A percentile compares a stretch with the other conserved stretches of the same genome.
phyloP scores from a whole-genome alignment of 2,113 vertebrate genomes.

The Melanerpes formicivorus region DNA sequence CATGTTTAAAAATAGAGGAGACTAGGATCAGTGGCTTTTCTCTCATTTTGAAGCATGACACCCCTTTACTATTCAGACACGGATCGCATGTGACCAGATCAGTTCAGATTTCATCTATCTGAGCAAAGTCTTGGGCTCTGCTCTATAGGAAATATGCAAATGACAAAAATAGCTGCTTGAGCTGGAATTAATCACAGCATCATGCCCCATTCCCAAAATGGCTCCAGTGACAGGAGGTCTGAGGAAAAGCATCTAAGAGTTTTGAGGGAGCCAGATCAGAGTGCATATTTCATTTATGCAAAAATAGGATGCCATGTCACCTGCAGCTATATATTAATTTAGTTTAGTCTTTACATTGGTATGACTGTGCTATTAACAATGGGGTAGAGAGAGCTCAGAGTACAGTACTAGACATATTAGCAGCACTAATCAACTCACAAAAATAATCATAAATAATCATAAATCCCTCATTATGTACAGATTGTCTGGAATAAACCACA shows the following conservation, averaged over 20 bases:
- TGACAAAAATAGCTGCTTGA: constrained; percentile 42
- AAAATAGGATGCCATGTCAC: constrained; percentile 10
- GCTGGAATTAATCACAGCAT: constrained; percentile 17
- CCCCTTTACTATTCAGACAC: not conserved
- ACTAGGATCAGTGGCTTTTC: not conserved
- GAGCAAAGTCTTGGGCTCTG: not conserved
- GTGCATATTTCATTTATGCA: not conserved
- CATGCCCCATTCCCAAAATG: constrained; percentile 2
- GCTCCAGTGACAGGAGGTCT: constrained; percentile 11
- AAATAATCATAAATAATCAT: not conserved
- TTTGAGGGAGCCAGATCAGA: not conserved
- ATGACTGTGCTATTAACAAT: not conserved
- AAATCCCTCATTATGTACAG: not conserved
- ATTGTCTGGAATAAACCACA: not conserved
- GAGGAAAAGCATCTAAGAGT: not conserved
- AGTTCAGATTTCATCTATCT: constrained; percentile 17
- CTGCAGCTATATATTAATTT: constrained; percentile 24
- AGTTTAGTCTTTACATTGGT: not conserved
- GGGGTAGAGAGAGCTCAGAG: not conserved
- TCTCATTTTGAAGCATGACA: not conserved
- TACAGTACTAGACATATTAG: not conserved
- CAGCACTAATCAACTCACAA: not conserved
- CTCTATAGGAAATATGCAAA: constrained; percentile 14
- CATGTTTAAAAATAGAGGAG: not conserved
- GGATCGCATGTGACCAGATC: not conserved